Evolutionary conservation across 1,140 invertebrate species (phyloP).

Genomic region (Drosophila ananassae): DNA sequence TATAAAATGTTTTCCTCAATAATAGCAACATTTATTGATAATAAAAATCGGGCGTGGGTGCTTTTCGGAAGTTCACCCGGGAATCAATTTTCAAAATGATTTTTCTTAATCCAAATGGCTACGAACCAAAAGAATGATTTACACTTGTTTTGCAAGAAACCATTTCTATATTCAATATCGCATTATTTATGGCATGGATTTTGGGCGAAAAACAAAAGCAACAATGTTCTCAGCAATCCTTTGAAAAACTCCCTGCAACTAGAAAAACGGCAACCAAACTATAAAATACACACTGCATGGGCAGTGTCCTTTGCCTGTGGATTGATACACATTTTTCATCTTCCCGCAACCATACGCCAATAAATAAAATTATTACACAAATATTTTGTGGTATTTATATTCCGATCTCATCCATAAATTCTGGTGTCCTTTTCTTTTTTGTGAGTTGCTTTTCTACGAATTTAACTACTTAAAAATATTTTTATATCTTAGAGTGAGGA

Average conservation of each 20-base stretch:
- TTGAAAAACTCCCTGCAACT: conserved; percentile 15
- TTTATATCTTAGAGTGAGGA: not conserved
- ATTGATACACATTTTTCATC: conserved; percentile 55
- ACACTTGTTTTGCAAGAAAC: conserved; percentile 31
- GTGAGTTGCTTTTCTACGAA: conserved; percentile 5
- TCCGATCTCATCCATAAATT: conserved; percentile 17
- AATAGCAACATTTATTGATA: too few species aligned
- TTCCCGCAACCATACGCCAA: conserved; percentile 34
- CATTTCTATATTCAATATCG: conserved; percentile 27
- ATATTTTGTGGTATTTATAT: conserved; percentile 34
- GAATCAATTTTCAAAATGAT: not conserved
- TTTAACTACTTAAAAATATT: conserved; percentile 39
- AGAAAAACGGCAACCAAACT: conserved; percentile 14
- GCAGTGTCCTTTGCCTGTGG: conserved; percentile 36
- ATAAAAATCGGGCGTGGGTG: too few species aligned
- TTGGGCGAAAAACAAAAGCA: conserved; percentile 14
- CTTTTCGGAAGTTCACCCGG: too few species aligned
- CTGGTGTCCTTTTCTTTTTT: conserved; percentile 8
- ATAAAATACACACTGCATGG: conserved; percentile 38
- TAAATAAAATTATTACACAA: conserved; percentile 40
- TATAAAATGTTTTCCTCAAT: too few species aligned
- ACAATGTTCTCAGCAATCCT: not conserved
- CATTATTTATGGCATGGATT: conserved; percentile 35
- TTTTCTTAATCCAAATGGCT: not conserved
- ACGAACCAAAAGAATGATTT: conserved; percentile 1